Percentiles rank a stretch among this genome's conserved stretches.
Conservation (phyloP, 2,797 vertebrate genomes). For the Anguilla anguilla region DNA sequence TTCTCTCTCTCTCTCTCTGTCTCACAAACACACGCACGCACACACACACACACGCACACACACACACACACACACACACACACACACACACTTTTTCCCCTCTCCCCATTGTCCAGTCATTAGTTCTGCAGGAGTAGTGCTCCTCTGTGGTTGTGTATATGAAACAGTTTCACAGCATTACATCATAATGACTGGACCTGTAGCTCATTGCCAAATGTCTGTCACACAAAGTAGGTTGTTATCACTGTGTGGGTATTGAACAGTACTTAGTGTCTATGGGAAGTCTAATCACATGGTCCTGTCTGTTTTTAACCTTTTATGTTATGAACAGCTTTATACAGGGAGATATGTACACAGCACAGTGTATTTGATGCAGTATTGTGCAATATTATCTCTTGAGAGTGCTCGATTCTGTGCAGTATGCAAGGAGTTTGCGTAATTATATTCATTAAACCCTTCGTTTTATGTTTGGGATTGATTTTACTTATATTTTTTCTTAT, state of each 20-base stretch:
- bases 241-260: not conserved
- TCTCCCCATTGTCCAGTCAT: not conserved
- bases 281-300: not conserved
- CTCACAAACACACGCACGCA: no score
- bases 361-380: not conserved
- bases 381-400: not conserved
- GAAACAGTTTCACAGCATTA: conserved; percentile 23
- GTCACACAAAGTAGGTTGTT: conserved; percentile 10
- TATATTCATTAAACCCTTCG: not conserved
- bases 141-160: conserved; percentile 5
- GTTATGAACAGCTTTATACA: not conserved
- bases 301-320: not conserved
- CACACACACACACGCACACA: no score
- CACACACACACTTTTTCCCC: not conserved
- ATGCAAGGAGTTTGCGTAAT: not conserved
- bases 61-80: no score
- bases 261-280: not conserved
- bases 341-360: not conserved
- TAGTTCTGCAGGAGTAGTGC: not conserved
- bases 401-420: not conserved
- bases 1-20: not conserved
- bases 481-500: not conserved
- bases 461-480: not conserved
- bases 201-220: not conserved
- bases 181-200: not conserved